Evolutionary conservation across 2,888 invertebrate genomes (phyloP).

Genomic region (Lepas anatifera): DNA sequence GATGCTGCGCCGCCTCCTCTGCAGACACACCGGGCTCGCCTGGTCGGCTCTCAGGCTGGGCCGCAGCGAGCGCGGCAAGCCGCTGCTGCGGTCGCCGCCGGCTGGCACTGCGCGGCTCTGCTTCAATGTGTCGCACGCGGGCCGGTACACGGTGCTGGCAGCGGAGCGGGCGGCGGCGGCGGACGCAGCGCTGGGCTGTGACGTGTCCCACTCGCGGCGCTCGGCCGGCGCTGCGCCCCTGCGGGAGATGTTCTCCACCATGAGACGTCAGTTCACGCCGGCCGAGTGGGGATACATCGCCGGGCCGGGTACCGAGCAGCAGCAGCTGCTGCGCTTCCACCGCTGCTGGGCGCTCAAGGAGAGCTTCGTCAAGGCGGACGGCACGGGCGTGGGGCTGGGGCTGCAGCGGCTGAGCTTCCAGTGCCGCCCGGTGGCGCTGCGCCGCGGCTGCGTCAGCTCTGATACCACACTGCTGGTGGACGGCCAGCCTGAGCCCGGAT

Average conservation of each 20-base stretch:
- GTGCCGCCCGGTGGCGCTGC: slow-evolving; percentile 39
- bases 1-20: slow-evolving; percentile 67
- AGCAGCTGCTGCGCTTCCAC: slow-evolving; percentile 68
- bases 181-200: slow-evolving; percentile 43
- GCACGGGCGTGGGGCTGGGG: slow-evolving; percentile 67
- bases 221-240: slow-evolving; percentile 16
- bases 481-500: slow-evolving; percentile 44
- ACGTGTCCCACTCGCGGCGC: slow-evolving; percentile 57
- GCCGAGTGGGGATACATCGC: slow-evolving; percentile 66
- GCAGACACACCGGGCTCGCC: slow-evolving; percentile 41
- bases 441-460: too few species aligned
- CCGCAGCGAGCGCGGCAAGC: slow-evolving; percentile 59
- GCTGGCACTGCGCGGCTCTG: slow-evolving; percentile 32
- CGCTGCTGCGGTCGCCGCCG: slow-evolving; percentile 39
- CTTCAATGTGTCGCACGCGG: slow-evolving; percentile 91
- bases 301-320: slow-evolving; percentile 25
- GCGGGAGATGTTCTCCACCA: slow-evolving; percentile 69
- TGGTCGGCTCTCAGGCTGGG: slow-evolving; percentile 53
- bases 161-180: slow-evolving; percentile 37
- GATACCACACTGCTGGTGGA: slow-evolving; percentile 47
- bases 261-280: slow-evolving; percentile 67
- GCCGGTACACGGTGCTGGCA: slow-evolving; percentile 65
- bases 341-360: slow-evolving; percentile 90
- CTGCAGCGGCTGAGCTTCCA: slow-evolving; percentile 63
- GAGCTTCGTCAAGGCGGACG: slow-evolving; percentile 83